Base-by-base conservation (phyloP, 2,888 invertebrate genomes). In the Unio delphinus region DNA sequence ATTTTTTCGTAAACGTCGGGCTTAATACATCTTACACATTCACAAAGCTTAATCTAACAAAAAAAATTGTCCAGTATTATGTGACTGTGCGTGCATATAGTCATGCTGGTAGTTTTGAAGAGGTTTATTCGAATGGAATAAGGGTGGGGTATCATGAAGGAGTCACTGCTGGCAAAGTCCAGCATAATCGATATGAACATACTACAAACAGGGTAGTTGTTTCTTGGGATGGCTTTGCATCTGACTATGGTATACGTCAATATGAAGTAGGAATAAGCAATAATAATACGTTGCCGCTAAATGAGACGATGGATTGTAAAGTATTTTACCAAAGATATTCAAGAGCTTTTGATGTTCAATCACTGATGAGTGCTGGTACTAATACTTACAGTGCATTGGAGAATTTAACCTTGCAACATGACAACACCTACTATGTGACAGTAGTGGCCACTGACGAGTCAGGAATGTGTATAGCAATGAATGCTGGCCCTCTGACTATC, bases 81-180 rank as follows among this genome's bases (percentile, higher is more conserved):
- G 75, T 85, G 30, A 84, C 85, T 18, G 84, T 86, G 5, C 71
- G 85, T 26, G 83, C 80, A 11, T 74, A 79, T 68, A 83, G 83
- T 59, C 65, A 68, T 23, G 82, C 85, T 20, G 83, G 83, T 11
- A 80, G 84, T 17, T 73, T 73, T 64, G 76, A 75, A 11, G 83
- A 84, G 72, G 80, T 74, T 18, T 78, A 75, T 59, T 83, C 84
- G 0, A 83, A 84, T 65, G 86, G 86, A 8, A 75, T 86, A 28
- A 70, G 70, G 55, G 83, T 81, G 8, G 84, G 84, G 4, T 81
- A 68, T 64, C 60, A 67, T 17, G 77, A 75, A 34, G 75, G 64
- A 11, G 74, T 82, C 23, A 69, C 67, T 7, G 70, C 75, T 8
- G 82, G 82, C 8, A 59, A 34, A 5, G 61, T 83, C 17, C 72